Evolutionary conservation across 2,797 vertebrate genomes (phyloP).

Genomic region (Coracias cyanogaster): DNA sequence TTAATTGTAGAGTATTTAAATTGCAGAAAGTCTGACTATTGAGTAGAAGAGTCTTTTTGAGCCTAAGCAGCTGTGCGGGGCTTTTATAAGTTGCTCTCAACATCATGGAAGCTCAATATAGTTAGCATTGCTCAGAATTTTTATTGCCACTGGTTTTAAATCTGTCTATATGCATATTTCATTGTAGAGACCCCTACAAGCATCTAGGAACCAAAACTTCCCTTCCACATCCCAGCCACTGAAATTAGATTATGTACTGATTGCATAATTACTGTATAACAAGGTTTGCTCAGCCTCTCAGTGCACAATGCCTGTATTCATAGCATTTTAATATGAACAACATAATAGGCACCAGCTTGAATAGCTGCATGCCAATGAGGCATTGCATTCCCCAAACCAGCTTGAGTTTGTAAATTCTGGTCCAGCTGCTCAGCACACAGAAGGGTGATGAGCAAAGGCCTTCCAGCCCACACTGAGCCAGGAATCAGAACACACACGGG

Average conservation of each 20-base stretch:
- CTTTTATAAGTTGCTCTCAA: neutral
- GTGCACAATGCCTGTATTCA: constrained; percentile 70
- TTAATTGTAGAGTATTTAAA: constrained; percentile 12
- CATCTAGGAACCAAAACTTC: constrained; percentile 2
- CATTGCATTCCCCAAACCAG: constrained; percentile 60
- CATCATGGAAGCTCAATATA: neutral
- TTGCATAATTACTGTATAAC: constrained; percentile 75
- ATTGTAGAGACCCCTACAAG: constrained; percentile 1
- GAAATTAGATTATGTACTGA: constrained; percentile 72
- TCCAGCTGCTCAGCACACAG: constrained; percentile 68
- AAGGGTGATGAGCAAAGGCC: neutral
- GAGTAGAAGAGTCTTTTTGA: constrained; percentile 29
- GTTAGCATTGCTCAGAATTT: neutral
- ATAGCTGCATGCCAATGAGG: constrained; percentile 60
- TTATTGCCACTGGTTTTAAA: constrained; percentile 21
- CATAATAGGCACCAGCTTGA: constrained; percentile 79
- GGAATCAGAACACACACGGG: neutral
- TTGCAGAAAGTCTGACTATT: constrained; percentile 11
- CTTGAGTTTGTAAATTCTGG: constrained; percentile 65
- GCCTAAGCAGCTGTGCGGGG: neutral
- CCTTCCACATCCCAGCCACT: constrained; percentile 16
- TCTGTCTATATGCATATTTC: neutral
- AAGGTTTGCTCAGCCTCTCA: constrained; percentile 71
- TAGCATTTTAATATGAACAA: constrained; percentile 69
- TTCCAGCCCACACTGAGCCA: neutral